Conservation (phyloP, 1,140 invertebrate species). For the Hycleus phaleratus region DNA sequence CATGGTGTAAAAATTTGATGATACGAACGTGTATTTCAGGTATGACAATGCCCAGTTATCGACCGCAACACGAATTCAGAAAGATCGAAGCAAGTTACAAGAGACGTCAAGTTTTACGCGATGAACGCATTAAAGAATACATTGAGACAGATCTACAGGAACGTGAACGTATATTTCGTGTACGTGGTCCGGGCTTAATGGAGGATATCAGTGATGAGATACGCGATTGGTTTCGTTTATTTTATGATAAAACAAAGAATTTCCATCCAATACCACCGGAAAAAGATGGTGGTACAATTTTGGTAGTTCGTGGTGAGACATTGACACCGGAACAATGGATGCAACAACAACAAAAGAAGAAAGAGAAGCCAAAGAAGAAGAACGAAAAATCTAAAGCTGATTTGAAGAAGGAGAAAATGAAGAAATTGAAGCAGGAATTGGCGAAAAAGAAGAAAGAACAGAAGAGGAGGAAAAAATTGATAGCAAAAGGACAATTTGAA, state of each 20-base stretch:
- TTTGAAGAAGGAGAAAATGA: conserved; percentile 27
- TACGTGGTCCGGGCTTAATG: conserved; percentile 50
- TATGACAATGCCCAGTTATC: conserved; percentile 36
- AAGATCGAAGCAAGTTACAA: conserved; percentile 45
- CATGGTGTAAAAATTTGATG: conserved; percentile 1
- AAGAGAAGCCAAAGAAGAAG: conserved; percentile 26
- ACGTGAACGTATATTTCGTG: conserved; percentile 46
- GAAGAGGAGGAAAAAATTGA: conserved; percentile 31
- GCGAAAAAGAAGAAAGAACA: conserved; percentile 36
- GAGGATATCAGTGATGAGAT: conserved; percentile 64
- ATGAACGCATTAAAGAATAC: conserved; percentile 45
- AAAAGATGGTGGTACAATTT: conserved; percentile 45
- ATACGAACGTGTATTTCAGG: not conserved
- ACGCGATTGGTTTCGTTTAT: conserved; percentile 55
- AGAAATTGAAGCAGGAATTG: conserved; percentile 34
- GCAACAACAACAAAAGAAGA: conserved; percentile 25
- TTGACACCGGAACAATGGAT: conserved; percentile 47
- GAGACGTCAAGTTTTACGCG: conserved; percentile 45
- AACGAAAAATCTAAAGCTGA: conserved; percentile 14
- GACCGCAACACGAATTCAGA: conserved; percentile 39
- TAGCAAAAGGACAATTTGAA: conserved; percentile 31
- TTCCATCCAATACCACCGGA: conserved; percentile 49
- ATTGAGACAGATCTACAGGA: conserved; percentile 48
- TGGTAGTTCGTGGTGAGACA: conserved; percentile 47
- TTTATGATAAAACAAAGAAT: conserved; percentile 45